These are phyloP conservation scores for Spongilla lacustris DNA, from an alignment of 37 sponge, comb jelly and placozoan species.

Conservation along the genomic window DNA sequence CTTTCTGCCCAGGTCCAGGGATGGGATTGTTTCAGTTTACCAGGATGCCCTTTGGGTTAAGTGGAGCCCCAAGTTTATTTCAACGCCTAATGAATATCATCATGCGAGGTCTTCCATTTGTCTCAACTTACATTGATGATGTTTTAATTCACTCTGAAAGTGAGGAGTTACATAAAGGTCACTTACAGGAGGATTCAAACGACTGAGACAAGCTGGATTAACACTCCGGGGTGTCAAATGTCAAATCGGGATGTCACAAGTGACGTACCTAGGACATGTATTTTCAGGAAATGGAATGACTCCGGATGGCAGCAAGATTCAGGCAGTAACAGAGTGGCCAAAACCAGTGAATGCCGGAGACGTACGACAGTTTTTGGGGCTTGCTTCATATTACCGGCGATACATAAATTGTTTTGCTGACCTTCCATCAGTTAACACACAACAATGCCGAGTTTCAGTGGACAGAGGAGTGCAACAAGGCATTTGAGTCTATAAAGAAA, in stretches of 20 bases:
- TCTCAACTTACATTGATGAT: constrained; percentile 56
- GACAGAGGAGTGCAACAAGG: constrained; percentile 21
- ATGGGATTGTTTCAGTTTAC: constrained; percentile 66
- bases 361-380: constrained; percentile 54
- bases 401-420: constrained; percentile 61
- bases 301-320: constrained; percentile 53
- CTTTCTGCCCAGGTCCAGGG: constrained; percentile 62
- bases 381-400: constrained; percentile 60
- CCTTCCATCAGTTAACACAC: constrained; percentile 33
- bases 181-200: constrained; percentile 58
- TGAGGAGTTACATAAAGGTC: constrained; percentile 10
- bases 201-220: constrained; percentile 58
- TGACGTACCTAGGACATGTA: constrained; percentile 56
- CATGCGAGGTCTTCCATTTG: constrained; percentile 48
- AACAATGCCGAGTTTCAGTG: constrained; percentile 41
- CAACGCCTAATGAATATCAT: constrained; percentile 61
- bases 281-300: constrained; percentile 51
- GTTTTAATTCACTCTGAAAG: constrained; percentile 31
- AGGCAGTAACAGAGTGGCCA: constrained; percentile 50
- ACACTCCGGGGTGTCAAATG: constrained; percentile 60
- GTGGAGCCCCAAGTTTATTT: constrained; percentile 59
- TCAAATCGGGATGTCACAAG: constrained; percentile 34
- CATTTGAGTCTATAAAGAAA: constrained; percentile 42
- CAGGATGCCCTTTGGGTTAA: constrained; percentile 52
- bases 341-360: constrained; percentile 8